Evolutionary conservation across 2,797 vertebrate species (phyloP).

Genomic region (Tympanoctomys barrerae): DNA sequence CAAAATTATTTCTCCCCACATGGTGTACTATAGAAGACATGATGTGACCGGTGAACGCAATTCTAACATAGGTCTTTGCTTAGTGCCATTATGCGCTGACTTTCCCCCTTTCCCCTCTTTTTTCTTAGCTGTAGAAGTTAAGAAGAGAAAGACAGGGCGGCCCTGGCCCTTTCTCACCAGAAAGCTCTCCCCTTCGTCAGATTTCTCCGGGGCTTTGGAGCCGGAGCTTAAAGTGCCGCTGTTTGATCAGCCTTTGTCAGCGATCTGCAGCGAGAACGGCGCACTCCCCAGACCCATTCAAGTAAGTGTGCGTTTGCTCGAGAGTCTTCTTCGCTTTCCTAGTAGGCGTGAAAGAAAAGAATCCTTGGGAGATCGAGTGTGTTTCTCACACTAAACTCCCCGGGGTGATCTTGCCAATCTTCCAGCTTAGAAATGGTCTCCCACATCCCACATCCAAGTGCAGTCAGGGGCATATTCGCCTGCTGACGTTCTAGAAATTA

Average conservation of each 20-base stretch:
- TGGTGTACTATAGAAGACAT: neutral
- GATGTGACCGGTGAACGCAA: fast-evolving
- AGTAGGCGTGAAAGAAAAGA: neutral
- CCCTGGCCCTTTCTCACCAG: conserved; percentile 90
- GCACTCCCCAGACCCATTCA: conserved; percentile 92
- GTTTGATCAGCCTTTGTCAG: conserved; percentile 93
- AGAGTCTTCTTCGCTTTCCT: neutral
- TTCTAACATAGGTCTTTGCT: neutral
- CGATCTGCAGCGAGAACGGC: conserved; percentile 89
- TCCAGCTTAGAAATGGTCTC: neutral
- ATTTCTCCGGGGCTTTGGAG: conserved; percentile 83
- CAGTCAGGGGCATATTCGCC: neutral
- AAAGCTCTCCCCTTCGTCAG: conserved; percentile 86
- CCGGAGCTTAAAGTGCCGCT: conserved; percentile 87
- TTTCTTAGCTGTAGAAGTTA: conserved; percentile 87
- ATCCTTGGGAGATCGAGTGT: neutral
- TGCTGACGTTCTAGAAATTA: neutral
- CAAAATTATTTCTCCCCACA: neutral
- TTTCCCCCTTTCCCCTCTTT: conserved; percentile 48
- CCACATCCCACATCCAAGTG: fast-evolving
- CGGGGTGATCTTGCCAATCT: neutral
- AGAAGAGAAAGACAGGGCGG: conserved; percentile 91
- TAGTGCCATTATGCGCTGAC: fast-evolving
- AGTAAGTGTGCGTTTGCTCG: conserved; percentile 86
- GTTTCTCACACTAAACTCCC: neutral